Percentiles rank a stretch among this genome's conserved stretches.
Evolutionary conservation across 2,113 vertebrate species (phyloP).

Genomic region (Oryzias celebensis): DNA sequence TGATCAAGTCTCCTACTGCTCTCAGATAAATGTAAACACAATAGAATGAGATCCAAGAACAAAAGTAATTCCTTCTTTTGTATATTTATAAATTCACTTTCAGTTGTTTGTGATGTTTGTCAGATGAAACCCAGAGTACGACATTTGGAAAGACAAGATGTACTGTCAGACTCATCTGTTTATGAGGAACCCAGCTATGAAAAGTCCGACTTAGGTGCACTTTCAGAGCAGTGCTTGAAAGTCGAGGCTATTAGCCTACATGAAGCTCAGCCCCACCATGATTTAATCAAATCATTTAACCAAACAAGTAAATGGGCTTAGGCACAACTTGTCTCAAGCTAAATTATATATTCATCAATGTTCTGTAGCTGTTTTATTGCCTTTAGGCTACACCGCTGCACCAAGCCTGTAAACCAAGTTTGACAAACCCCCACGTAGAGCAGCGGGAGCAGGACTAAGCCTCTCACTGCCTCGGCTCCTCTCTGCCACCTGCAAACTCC

Average conservation of each 20-base stretch:
- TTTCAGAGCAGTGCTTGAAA: conserved; percentile 9
- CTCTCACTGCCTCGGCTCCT: conserved; percentile 30
- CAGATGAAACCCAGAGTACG: too few relatives aligned
- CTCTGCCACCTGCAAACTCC: conserved; percentile 39
- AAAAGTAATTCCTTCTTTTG: too few relatives aligned
- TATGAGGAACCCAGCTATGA: conserved; percentile 19
- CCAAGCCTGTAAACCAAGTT: conserved; percentile 37
- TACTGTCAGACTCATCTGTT: conserved; percentile 11
- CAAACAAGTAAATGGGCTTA: conserved; percentile 38
- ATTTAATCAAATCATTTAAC: conserved; percentile 36
- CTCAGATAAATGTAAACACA: too few relatives aligned
- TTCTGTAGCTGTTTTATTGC: conserved; percentile 44
- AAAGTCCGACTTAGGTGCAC: conserved; percentile 37
- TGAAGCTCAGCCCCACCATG: conserved; percentile 20
- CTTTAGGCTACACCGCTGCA: conserved; percentile 40
- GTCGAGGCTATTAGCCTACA: conserved; percentile 27
- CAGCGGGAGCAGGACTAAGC: conserved; percentile 37
- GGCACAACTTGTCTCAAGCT: conserved; percentile 29
- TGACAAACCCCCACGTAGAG: conserved; percentile 50
- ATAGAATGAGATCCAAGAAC: too few relatives aligned
- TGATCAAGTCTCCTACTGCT: too few relatives aligned
- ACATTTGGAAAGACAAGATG: too few relatives aligned
- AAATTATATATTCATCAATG: conserved; percentile 53
- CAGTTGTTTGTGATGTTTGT: too few relatives aligned
- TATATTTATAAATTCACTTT: too few relatives aligned